phyloP scores from a whole-genome alignment of 2,888 invertebrate species.

The Dusona sp. region DNA sequence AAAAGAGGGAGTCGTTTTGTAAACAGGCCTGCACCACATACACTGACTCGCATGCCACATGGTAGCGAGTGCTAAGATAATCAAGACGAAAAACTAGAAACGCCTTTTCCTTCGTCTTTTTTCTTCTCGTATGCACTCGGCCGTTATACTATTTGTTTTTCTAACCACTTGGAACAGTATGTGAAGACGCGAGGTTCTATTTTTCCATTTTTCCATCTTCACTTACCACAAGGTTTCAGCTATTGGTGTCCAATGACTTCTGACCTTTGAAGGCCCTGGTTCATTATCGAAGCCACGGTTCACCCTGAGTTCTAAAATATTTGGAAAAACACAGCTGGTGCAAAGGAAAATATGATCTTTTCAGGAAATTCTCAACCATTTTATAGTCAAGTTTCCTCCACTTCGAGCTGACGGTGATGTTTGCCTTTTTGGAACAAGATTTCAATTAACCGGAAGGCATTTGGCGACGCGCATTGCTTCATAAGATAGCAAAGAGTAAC shows the following conservation, averaged over 20 bases:
- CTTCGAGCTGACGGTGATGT: not conserved
- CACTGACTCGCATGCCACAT: constrained; percentile 62
- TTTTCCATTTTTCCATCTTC: not conserved
- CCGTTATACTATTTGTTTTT: constrained; percentile 62
- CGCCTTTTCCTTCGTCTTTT: constrained; percentile 23
- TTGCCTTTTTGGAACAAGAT: not conserved
- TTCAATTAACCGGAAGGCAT: constrained; percentile 9
- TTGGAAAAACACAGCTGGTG: constrained; percentile 1
- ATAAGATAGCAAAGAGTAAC: constrained; percentile 5
- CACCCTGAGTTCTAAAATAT: not conserved
- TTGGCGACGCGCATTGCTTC: not conserved
- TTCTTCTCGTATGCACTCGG: not conserved
- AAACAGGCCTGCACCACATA: constrained; percentile 6
- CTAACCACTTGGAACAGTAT: constrained; percentile 41
- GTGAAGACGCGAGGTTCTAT: constrained; percentile 15
- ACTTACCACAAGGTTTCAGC: constrained; percentile 5
- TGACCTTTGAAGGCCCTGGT: not conserved
- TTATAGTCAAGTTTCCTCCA: not conserved
- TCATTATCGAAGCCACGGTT: not conserved
- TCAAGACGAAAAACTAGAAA: constrained; percentile 35
- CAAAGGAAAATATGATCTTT: constrained; percentile 2
- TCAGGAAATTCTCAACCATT: not conserved
- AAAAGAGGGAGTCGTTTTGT: constrained; percentile 46
- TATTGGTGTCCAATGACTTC: constrained; percentile 22
- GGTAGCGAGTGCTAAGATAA: constrained; percentile 59